Evolutionary conservation across 1,140 invertebrate genomes (phyloP).

Genomic region (Solenopsis fugax): DNA sequence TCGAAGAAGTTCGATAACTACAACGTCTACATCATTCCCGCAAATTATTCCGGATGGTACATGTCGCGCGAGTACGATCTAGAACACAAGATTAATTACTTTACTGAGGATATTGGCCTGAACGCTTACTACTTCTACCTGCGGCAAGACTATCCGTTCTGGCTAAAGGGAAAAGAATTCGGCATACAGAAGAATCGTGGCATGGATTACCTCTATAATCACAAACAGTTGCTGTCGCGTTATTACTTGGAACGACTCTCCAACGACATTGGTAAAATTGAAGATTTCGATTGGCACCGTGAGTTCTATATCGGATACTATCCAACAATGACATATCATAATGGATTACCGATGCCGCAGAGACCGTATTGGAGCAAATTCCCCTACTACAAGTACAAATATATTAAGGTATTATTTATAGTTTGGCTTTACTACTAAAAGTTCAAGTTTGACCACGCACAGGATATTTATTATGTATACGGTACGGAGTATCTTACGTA

Average conservation of each 20-base stretch:
- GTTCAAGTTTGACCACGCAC: background rate
- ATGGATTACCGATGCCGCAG: slow-evolving; percentile 78
- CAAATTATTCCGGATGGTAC: slow-evolving; percentile 87
- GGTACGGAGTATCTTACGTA: too few species aligned
- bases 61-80: slow-evolving; percentile 83
- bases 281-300: slow-evolving; percentile 79
- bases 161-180: slow-evolving; percentile 83
- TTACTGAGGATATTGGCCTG: slow-evolving; percentile 90
- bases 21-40: slow-evolving; percentile 81
- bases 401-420: slow-evolving; percentile 70
- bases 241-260: slow-evolving; percentile 81
- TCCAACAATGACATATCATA: slow-evolving; percentile 77
- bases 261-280: slow-evolving; percentile 78
- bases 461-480: too few species aligned
- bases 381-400: slow-evolving; percentile 76
- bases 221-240: slow-evolving; percentile 79
- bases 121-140: slow-evolving; percentile 89
- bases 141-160: slow-evolving; percentile 86
- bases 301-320: slow-evolving; percentile 79
- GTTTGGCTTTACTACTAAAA: background rate
- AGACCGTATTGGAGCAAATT: slow-evolving; percentile 73
- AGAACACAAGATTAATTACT: slow-evolving; percentile 88
- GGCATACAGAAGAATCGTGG: slow-evolving; percentile 73
- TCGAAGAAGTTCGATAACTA: slow-evolving; percentile 30
- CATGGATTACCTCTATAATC: slow-evolving; percentile 79